Conservation (phyloP, 2,113 vertebrate genomes). For the Heterocephalus glaber region DNA sequence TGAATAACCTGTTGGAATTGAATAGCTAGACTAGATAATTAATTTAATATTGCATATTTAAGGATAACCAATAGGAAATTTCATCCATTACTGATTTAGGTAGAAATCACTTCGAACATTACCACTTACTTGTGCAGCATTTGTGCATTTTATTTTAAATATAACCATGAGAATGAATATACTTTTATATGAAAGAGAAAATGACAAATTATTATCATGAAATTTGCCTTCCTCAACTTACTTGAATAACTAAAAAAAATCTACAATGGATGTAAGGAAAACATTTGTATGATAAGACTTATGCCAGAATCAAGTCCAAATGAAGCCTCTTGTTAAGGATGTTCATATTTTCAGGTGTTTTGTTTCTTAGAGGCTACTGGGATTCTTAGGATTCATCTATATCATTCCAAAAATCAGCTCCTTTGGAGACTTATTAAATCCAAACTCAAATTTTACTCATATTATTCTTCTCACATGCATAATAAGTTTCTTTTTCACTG, state of each 20-base stretch:
- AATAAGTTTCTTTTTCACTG: neutral
- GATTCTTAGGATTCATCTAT: neutral
- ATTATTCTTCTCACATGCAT: neutral
- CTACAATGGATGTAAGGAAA: neutral
- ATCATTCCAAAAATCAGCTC: neutral
- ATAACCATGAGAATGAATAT: neutral
- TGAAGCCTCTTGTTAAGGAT: neutral
- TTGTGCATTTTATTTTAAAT: neutral
- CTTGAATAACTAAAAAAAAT: neutral
- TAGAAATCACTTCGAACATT: neutral
- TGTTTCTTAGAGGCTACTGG: neutral
- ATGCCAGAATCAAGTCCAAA: neutral
- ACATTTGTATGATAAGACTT: neutral
- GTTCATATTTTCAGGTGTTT: neutral
- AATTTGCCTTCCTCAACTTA: neutral
- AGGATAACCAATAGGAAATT: neutral
- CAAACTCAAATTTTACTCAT: neutral
- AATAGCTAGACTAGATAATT: neutral
- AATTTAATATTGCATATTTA: neutral
- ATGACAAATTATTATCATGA: neutral
- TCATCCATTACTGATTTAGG: neutral
- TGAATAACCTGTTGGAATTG: neutral
- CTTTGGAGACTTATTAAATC: neutral
- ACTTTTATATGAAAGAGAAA: neutral
- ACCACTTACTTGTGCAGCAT: neutral